Base-by-base conservation (phyloP, 37 sponge, comb jelly and placozoan species). In the Axinella damicornis region DNA sequence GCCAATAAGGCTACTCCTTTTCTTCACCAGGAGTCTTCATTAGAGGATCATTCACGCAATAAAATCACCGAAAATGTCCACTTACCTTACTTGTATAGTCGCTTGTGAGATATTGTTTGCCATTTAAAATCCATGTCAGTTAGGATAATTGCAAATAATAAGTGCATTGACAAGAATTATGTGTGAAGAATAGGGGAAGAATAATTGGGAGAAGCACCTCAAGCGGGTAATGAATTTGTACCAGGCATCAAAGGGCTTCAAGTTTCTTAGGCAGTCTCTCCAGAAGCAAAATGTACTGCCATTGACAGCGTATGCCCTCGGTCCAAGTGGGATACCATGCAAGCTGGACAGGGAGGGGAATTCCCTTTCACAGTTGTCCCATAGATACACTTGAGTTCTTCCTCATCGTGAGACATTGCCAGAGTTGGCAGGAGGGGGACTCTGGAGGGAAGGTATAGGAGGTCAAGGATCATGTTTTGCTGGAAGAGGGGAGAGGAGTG, bases 201-300 rank as follows among this genome's bases (percentile, higher is more conserved):
- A n/a, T n/a, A n/a, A n/a, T n/a, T n/a, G n/a, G n/a, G n/a, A n/a
- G n/a, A n/a, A n/a, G 68, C 94, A 89, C 16, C 96, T 77, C 2
- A 96, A 69, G 69, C 93, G 96, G 22, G 88, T 93, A 52, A 90
- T 73, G 41, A 96, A 83, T 52, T 96, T 96, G 82, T 96, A 96
- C 22, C 94, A 77, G 9, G 96, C 96, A 74, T 96, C 94, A 78
- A 96, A 96, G n/a, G 87, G 92, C 31, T 90, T 93, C 52, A 46
- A 27, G 20, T 65, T 65, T 25, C 96, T 63, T 19, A 53, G 38
- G 35, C 96, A 96, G 30, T 83, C 79, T 25, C 59, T 57, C 96
- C 96, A 96, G 35, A n/a, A 69, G 73, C 96, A 96, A 57, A 79
- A 34, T 79, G 85, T 57, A 82, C 25, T 34, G 53, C 14, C 82